phyloP scores from a whole-genome alignment of 2,113 vertebrate genomes.

The Amblyopsis rosae region DNA sequence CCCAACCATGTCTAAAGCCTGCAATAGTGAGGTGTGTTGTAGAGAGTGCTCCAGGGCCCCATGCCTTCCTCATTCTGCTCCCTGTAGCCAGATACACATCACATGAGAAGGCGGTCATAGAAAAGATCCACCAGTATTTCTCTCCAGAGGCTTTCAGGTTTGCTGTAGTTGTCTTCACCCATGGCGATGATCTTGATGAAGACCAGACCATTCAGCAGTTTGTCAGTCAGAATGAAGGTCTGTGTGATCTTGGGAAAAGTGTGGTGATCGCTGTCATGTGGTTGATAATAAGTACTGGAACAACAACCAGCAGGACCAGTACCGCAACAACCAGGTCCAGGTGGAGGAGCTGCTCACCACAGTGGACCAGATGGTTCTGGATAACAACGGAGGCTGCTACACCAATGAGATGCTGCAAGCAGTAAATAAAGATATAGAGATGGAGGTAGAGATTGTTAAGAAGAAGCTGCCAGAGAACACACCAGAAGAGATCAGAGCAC shows the following conservation, averaged over 20 bases:
- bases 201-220: constrained; percentile 40
- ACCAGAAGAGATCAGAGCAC: constrained; percentile 7
- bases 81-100: constrained; percentile 24
- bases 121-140: constrained; percentile 23
- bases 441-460: neutral
- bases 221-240: constrained; percentile 2
- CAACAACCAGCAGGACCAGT: neutral
- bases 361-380: constrained; percentile 39
- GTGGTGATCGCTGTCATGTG: constrained; percentile 46
- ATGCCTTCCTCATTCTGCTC: no score
- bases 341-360: constrained; percentile 33
- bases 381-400: constrained; percentile 33
- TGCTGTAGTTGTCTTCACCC: constrained; percentile 51
- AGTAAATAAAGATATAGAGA: constrained; percentile 1
- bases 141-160: constrained; percentile 42
- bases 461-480: neutral
- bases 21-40: no score
- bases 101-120: constrained; percentile 24
- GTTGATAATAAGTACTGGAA: constrained; percentile 55
- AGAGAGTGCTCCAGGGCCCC: no score
- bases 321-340: constrained; percentile 47
- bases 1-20: no score
- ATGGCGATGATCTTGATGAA: constrained; percentile 43
- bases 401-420: constrained; percentile 24
- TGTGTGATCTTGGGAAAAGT: constrained; percentile 41